Evolutionary conservation across 2,113 vertebrate genomes (phyloP), one percentile per base, ranked within the genome.

Genomic region (Tamias sibiricus): DNA sequence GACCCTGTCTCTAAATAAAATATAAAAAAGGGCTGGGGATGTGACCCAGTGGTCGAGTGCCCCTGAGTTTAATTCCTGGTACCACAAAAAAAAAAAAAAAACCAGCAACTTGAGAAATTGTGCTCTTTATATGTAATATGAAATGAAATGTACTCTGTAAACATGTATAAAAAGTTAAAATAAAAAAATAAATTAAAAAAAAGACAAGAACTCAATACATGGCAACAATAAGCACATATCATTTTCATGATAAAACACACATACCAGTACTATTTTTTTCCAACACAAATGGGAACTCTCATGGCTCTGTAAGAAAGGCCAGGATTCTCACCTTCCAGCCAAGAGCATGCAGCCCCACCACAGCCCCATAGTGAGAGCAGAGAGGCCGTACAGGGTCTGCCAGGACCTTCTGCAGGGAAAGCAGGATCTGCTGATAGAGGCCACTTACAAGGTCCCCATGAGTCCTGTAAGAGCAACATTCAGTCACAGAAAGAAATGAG

Each of bases 361-460:
- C 99, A 0, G 99, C 99, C 1, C 99, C 99, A 0, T 99, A 99
- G 96, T 99, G 99, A 13, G 99, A 99, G 97, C 99, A 99, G 12
- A 99, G 99, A 0, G 99, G 99, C 2, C 99, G 99, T 72, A 99
- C 99, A 0, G 99, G 99, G 84, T 99, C 99, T 0, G 99, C 99
- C 93, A 99, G 97, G 49, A 99, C 99, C 97, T 99, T 99, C 98
- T 99, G 99, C 11, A 99, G 99, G 0, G 99, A 99, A 3, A 99
- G 98, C 88, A 99, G 98, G 97, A 99, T 99, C 98, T 99, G 99
- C 91, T 99, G 99, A 95, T 99, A 99, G 20, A 99, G 98, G 12
- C 99, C 99, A 3, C 99, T 99, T 28, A 99, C 99, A 74, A 99
- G 98, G 95, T 99, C 99, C 0, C 99, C 99, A 0, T 99, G 99